Evolutionary conservation across 2,888 invertebrate genomes (phyloP), one percentile per base, ranked within the genome.

Genomic region (Keiferia lycopersicella): DNA sequence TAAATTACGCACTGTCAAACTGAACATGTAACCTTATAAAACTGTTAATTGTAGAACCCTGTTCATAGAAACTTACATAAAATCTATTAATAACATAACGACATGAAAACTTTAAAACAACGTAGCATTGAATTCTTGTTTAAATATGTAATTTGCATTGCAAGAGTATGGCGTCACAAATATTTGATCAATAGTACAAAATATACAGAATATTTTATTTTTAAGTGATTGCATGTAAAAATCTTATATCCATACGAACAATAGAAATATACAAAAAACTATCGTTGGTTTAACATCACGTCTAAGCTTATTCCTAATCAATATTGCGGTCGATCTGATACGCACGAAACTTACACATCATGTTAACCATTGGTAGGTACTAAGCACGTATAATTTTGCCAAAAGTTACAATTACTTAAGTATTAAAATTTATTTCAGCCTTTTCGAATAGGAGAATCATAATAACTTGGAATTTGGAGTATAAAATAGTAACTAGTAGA

Each of bases 361-460:
- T 79, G 80, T 74, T 79, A 81, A 84, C 78, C 82, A 75, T 77
- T 71, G 10, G 22, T 30, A 75, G 12, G 62, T 62, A 61, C 79
- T 79, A 83, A 84, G 75, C 76, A 20, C 34, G 38, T 79, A 81
- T 75, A 81, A 80, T 80, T 82, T 84, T 79, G 87, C 88, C 88
- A 86, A 89, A 88, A 79, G 76, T 87, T 84, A 86, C 78, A 56
- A 82, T 84, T 87, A 86, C 82, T 86, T 77, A 78, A 80, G 83
- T 50, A 50, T 61, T 61, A 30, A 50, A 61, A 61, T 82, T 86
- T 84, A 86, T 86, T 78, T 91, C 91, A 91, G 91, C 91, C 91
- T 91, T 91, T 90, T 90, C 85, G 86, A 91, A 85, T 89, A 91
- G 91, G 91, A 91, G 87, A 89, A 89, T 84, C 82, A 83, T 87